Evolutionary conservation across 2,797 vertebrate genomes (phyloP).

Genomic region (Poecilia picta): DNA sequence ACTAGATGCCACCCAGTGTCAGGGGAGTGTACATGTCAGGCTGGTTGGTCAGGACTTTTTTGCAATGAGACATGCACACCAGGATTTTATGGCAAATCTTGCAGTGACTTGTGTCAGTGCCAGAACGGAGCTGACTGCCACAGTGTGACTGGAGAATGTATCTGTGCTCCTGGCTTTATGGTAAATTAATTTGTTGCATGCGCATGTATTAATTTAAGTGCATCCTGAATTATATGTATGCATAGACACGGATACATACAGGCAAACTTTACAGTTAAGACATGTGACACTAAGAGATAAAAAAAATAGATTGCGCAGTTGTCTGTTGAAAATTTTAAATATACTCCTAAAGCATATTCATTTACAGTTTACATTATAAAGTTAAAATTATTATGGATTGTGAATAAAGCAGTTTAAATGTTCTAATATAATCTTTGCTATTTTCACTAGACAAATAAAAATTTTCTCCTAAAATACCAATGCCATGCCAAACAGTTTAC

Average conservation of each 20-base stretch:
- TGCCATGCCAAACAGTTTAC: not conserved
- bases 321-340: not conserved
- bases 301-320: not conserved
- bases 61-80: slow-evolving; percentile 95
- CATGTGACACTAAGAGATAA: not conserved
- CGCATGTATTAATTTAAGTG: not conserved
- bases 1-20: slow-evolving; percentile 97
- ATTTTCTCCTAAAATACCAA: not conserved
- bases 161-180: slow-evolving; percentile 95
- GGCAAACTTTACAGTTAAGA: not conserved
- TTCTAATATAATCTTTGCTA: not conserved
- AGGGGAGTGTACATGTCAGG: slow-evolving; percentile 91
- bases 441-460: not conserved
- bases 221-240: not conserved
- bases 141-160: slow-evolving; percentile 89
- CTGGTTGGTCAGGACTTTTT: slow-evolving; percentile 94
- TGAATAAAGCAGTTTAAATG: not conserved
- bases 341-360: not conserved
- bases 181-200: slow-evolving; percentile 67
- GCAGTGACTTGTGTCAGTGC: slow-evolving; percentile 93
- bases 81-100: slow-evolving; percentile 90
- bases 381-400: not conserved
- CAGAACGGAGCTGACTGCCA: slow-evolving; percentile 96
- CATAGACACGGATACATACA: not conserved
- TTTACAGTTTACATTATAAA: not conserved